phyloP scores from a whole-genome alignment of 2,113 vertebrate species.

The Chamaetylas fuelleborni region DNA sequence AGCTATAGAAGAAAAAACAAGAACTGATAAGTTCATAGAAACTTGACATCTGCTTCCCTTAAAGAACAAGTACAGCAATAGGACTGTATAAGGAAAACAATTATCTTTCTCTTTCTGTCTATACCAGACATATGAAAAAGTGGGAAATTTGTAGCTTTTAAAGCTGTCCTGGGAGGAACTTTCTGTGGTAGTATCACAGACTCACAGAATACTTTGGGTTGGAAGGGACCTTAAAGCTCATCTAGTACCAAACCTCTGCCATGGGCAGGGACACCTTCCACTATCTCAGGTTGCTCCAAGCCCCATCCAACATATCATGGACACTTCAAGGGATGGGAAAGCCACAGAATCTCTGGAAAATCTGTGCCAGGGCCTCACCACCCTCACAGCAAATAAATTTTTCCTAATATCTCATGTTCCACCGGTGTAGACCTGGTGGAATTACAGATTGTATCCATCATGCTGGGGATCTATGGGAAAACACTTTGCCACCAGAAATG shows the following conservation, averaged over 20 bases:
- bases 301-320: accelerated
- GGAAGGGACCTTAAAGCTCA: neutral
- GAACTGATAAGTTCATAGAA: neutral
- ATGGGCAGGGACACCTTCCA: neutral
- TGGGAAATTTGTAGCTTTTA: neutral
- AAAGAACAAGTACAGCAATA: neutral
- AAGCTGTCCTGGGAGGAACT: neutral
- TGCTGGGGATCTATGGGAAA: neutral
- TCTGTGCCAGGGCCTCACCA: neutral
- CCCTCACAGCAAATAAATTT: neutral
- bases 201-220: neutral
- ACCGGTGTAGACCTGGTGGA: neutral
- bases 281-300: neutral
- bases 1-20: neutral
- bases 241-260: neutral
- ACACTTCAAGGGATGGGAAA: neutral
- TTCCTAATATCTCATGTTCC: neutral
- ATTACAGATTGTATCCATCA: accelerated
- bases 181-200: neutral
- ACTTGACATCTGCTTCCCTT: neutral
- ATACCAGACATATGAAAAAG: neutral
- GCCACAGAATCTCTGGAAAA: neutral
- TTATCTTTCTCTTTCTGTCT: neutral
- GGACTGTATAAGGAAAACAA: neutral
- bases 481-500: neutral